Conservation (phyloP, 2,113 vertebrate species). For the Puffinus mauretanicus region DNA sequence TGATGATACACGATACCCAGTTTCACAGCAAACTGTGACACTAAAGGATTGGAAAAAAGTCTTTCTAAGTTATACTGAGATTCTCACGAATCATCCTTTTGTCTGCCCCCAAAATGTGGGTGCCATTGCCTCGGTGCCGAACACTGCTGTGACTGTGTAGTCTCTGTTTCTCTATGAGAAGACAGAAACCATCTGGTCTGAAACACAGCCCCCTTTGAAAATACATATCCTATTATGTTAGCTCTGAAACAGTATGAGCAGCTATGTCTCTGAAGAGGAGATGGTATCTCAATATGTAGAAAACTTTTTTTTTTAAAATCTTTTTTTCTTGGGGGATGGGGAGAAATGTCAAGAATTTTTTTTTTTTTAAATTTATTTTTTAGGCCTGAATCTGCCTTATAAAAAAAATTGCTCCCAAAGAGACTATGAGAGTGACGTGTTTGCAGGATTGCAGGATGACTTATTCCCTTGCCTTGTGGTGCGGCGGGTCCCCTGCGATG, state of each 20-base stretch:
- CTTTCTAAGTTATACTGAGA: conserved; percentile 63
- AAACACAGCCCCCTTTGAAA: conserved; percentile 81
- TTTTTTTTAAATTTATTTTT: not conserved
- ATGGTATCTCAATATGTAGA: conserved; percentile 61
- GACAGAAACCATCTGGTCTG: conserved; percentile 82
- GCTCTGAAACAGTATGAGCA: conserved; percentile 69
- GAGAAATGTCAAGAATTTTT: not conserved
- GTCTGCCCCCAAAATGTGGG: conserved; percentile 79
- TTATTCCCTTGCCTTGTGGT: not conserved
- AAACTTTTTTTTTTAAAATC: not conserved
- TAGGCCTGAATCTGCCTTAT: not conserved
- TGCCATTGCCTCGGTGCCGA: conserved; percentile 72
- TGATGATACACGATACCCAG: conserved; percentile 47
- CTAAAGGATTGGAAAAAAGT: conserved; percentile 35
- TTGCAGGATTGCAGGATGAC: not conserved
- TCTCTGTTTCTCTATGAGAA: conserved; percentile 73
- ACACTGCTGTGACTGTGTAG: conserved; percentile 79
- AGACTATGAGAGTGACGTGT: not conserved
- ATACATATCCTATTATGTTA: conserved; percentile 78
- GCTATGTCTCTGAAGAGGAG: conserved; percentile 63
- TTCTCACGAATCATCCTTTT: conserved; percentile 76
- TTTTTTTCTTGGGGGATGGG: not conserved
- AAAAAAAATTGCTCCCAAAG: not conserved
- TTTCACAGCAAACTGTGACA: conserved; percentile 64
- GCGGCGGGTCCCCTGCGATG: accelerated